A percentile compares a stretch with the other conserved stretches of the same genome.
Evolutionary conservation across 2,113 vertebrate species (phyloP).

Genomic region (Dicentrarchus labrax): DNA sequence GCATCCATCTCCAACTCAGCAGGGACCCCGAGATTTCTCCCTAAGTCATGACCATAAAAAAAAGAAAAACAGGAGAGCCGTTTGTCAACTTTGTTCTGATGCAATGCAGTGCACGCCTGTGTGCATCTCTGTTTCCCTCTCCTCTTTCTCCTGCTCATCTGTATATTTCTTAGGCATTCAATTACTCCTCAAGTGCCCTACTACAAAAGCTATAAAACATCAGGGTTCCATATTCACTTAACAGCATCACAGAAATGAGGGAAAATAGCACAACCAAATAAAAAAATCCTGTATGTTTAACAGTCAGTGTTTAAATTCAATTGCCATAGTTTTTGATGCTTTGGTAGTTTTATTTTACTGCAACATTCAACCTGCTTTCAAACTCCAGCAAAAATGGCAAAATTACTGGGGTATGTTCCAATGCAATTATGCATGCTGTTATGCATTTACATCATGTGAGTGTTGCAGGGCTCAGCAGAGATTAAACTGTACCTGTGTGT

Average conservation of each 20-base stretch:
- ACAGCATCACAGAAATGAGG: neutral
- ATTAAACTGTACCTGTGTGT: constrained; percentile 57
- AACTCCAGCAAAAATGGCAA: constrained; percentile 59
- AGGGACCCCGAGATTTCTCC: constrained; percentile 59
- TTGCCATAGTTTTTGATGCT: neutral
- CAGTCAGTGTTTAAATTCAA: neutral
- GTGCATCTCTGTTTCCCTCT: constrained; percentile 13
- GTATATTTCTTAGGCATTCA: constrained; percentile 29
- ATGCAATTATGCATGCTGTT: constrained; percentile 73
- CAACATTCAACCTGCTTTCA: constrained; percentile 51
- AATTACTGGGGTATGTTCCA: constrained; percentile 75
- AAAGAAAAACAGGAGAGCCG: constrained; percentile 43
- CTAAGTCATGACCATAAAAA: constrained; percentile 55
- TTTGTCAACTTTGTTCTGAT: constrained; percentile 68
- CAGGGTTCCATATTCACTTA: neutral
- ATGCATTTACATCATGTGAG: constrained; percentile 65
- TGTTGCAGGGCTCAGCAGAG: constrained; percentile 56
- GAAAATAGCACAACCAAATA: neutral
- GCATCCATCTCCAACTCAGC: constrained; percentile 73
- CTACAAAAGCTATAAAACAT: constrained; percentile 2
- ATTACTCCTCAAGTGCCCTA: neutral
- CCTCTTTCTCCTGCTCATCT: neutral
- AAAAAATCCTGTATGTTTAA: neutral
- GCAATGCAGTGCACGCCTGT: constrained; percentile 59
- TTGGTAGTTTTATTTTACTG: constrained; percentile 30